Conservation (phyloP, 2,888 invertebrate genomes). For the Troilus luridus region DNA sequence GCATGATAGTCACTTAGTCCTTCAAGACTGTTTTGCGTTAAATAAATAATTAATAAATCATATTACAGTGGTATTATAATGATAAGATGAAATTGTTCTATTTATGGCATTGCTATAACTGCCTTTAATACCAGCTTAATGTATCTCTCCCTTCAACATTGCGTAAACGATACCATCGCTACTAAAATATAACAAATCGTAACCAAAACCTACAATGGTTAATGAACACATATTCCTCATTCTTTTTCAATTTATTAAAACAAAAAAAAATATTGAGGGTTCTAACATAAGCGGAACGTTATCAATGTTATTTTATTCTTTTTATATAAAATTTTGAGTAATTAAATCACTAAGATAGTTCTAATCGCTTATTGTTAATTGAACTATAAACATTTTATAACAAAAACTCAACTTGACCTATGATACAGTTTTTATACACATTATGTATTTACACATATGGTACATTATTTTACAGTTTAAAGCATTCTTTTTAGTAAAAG, state of each 20-base stretch:
- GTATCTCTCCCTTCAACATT: neutral
- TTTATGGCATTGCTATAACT: neutral
- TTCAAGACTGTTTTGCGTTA: too few relatives aligned
- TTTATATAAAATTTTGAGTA: neutral
- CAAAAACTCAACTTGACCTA: neutral
- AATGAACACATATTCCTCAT: neutral
- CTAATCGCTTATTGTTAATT: neutral
- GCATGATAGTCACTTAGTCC: too few relatives aligned
- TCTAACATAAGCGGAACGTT: neutral
- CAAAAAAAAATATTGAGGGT: neutral
- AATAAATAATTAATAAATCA: too few relatives aligned
- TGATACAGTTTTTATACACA: neutral
- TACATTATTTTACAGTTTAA: slow-evolving; percentile 6
- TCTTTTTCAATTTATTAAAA: neutral
- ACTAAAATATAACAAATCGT: neutral
- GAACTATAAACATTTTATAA: slow-evolving; percentile 8
- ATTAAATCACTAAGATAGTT: neutral
- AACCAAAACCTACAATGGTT: neutral
- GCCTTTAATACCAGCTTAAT: neutral
- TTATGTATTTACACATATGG: neutral
- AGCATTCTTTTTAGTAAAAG: neutral
- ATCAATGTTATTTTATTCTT: neutral
- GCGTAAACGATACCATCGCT: neutral
- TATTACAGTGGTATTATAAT: neutral
- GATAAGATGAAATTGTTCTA: neutral